A percentile compares a stretch with the other conserved stretches of the same genome.
phyloP scores from a whole-genome alignment of 1,140 invertebrate genomes.

The Telenomus remus region DNA sequence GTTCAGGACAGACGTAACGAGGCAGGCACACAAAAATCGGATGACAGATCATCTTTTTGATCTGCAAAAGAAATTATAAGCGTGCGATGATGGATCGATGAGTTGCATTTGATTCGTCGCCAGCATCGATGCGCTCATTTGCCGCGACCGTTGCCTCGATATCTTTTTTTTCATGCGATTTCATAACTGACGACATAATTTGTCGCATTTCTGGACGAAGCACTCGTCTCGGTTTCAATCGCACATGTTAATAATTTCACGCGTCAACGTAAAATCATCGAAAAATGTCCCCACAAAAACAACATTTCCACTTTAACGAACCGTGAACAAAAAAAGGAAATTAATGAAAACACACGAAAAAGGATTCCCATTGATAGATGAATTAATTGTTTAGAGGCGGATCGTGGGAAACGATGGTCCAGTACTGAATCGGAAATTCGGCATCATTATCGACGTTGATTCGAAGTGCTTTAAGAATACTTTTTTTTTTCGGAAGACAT shows the following conservation, averaged over 20 bases:
- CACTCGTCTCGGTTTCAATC: too few relatives aligned
- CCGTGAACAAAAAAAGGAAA: too few relatives aligned
- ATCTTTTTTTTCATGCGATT: conserved; percentile 41
- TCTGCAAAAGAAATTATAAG: conserved; percentile 65
- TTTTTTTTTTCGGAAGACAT: conserved; percentile 6
- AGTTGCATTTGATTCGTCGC: conserved; percentile 52
- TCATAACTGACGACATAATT: conserved; percentile 60
- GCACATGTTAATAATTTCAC: too few relatives aligned
- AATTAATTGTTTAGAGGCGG: too few relatives aligned
- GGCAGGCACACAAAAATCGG: conserved; percentile 65
- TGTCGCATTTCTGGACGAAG: conserved; percentile 58
- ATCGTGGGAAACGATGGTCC: background rate
- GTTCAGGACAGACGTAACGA: conserved; percentile 54
- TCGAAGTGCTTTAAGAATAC: background rate
- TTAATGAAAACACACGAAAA: too few relatives aligned
- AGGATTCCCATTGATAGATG: too few relatives aligned
- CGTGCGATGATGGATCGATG: conserved; percentile 72
- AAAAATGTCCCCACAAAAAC: too few relatives aligned
- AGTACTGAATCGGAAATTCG: conserved; percentile 1
- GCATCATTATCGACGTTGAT: conserved; percentile 9
- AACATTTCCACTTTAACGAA: too few relatives aligned
- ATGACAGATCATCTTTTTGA: conserved; percentile 73
- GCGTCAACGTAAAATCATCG: too few relatives aligned
- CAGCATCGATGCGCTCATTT: conserved; percentile 53
- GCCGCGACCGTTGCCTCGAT: conserved; percentile 49